Conservation (phyloP, 2,113 vertebrate species). For the Grammomys dolichurus region DNA sequence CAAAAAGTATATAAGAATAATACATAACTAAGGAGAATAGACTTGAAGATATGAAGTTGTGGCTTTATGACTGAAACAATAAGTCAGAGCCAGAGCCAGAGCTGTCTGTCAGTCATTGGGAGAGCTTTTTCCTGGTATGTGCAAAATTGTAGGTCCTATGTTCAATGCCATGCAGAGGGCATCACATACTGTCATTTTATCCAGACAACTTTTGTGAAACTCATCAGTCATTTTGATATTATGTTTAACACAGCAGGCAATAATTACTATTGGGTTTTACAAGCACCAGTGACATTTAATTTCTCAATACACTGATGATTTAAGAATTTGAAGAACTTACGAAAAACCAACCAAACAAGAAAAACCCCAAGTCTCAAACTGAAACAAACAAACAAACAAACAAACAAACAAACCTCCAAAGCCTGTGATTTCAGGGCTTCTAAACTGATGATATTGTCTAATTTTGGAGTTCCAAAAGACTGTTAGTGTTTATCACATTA, state of each 20-base stretch:
- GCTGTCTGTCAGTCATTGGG: background rate
- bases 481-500: background rate
- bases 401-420: background rate
- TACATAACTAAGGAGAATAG: background rate
- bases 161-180: background rate
- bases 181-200: background rate
- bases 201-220: background rate
- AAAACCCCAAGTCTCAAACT: too few relatives aligned
- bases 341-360: background rate
- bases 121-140: background rate
- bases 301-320: background rate
- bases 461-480: background rate
- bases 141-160: background rate
- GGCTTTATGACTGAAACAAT: background rate
- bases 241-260: background rate
- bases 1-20: background rate
- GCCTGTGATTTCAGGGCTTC: background rate
- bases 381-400: background rate
- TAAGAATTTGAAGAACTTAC: background rate
- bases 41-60: background rate
- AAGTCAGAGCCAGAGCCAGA: background rate
- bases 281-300: background rate
- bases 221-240: background rate
- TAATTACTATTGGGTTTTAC: background rate
- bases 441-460: background rate